Conservation (phyloP, 1,140 invertebrate genomes). For the Diuraphis noxia region DNA sequence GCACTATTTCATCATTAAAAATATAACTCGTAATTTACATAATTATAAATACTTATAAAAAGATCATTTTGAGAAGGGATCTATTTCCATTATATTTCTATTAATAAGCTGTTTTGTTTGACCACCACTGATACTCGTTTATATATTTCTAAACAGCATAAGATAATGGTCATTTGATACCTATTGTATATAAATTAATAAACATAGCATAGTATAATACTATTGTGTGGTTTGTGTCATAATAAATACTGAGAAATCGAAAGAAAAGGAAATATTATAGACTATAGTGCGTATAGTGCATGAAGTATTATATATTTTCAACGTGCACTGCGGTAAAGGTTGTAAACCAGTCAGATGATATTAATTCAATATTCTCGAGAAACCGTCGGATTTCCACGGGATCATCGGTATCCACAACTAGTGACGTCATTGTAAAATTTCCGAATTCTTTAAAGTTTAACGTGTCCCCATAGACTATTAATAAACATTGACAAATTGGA, state of each 20-base stretch:
- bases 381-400: background rate
- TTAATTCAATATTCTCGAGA: background rate
- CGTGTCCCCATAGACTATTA: background rate
- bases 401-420: background rate
- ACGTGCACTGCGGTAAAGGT: background rate
- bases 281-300: background rate
- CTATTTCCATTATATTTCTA: too few relatives aligned
- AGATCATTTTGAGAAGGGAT: too few relatives aligned
- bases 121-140: too few relatives aligned
- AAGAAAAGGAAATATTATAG: background rate
- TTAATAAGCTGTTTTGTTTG: too few relatives aligned
- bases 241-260: background rate
- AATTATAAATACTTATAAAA: too few relatives aligned
- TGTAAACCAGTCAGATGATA: background rate
- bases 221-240: too few relatives aligned
- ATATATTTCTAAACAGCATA: background rate
- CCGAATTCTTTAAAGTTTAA: background rate
- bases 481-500: background rate
- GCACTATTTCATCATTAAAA: too few relatives aligned
- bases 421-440: background rate
- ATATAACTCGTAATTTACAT: too few relatives aligned
- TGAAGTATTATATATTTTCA: background rate
- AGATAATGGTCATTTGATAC: background rate
- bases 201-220: background rate
- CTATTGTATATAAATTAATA: background rate